phyloP scores from a whole-genome alignment of 1,140 invertebrate species.

The Goniozus legneri region DNA sequence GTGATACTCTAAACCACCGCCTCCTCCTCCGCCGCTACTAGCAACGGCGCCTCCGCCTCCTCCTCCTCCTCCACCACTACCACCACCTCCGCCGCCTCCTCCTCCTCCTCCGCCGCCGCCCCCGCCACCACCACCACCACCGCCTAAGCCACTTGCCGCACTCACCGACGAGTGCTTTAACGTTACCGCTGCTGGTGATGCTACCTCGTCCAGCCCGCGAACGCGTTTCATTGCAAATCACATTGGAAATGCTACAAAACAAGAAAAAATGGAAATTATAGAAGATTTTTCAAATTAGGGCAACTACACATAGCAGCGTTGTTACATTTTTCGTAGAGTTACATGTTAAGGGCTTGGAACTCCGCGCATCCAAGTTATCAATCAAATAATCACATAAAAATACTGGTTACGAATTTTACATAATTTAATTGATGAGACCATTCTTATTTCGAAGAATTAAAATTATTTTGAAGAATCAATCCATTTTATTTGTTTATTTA shows the following conservation, averaged over 20 bases:
- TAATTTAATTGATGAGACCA: too few relatives aligned
- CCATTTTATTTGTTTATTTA: too few relatives aligned
- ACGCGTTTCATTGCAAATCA: conserved; percentile 66
- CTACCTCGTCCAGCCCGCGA: conserved; percentile 60
- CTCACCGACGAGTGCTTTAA: conserved; percentile 46
- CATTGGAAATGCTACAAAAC: conserved; percentile 55
- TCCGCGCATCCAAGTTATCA: too few relatives aligned
- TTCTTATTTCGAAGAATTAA: too few relatives aligned
- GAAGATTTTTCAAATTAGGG: too few relatives aligned
- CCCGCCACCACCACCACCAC: conserved; percentile 32
- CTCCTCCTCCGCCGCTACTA: conserved; percentile 23
- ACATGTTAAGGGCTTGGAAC: too few relatives aligned
- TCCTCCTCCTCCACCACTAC: conserved; percentile 29
- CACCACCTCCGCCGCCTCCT: conserved; percentile 31
- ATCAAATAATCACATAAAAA: too few relatives aligned
- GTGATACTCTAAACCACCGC: conserved; percentile 39
- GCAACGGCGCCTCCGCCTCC: conserved; percentile 38
- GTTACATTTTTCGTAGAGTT: too few relatives aligned
- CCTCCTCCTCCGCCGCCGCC: conserved; percentile 21
- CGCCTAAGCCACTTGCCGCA: conserved; percentile 40
- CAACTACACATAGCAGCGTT: too few relatives aligned
- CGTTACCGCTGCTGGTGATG: conserved; percentile 54
- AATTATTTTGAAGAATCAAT: too few relatives aligned
- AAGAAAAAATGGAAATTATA: too few relatives aligned
- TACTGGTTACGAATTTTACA: too few relatives aligned